Evolutionary conservation across 2,797 vertebrate species (phyloP).

Genomic region (Acestrorhynchus altus): DNA sequence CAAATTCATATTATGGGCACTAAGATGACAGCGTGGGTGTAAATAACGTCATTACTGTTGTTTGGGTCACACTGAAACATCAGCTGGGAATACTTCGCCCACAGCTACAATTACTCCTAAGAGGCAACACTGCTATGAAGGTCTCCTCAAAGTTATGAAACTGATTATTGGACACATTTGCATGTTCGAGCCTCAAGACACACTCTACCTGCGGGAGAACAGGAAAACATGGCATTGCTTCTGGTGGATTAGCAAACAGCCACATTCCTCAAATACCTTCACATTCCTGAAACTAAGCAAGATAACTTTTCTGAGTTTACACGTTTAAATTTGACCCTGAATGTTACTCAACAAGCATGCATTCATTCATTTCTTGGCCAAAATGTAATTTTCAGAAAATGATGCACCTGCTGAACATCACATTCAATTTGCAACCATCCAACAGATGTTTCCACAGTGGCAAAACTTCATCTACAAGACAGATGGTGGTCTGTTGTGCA

Average conservation of each 20-base stretch:
- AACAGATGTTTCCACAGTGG: background rate
- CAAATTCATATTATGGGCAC: background rate
- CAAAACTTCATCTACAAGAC: background rate
- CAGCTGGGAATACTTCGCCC: conserved; percentile 24
- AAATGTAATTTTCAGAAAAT: background rate
- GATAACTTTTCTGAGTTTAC: background rate
- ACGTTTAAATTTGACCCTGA: too few relatives aligned
- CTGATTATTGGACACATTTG: conserved; percentile 29
- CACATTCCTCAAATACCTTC: too few relatives aligned
- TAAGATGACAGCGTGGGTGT: conserved; percentile 14
- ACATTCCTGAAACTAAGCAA: background rate
- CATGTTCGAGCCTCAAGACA: conserved; percentile 11
- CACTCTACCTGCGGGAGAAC: background rate
- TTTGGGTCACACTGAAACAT: conserved; percentile 5
- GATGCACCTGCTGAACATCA: background rate
- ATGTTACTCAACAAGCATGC: too few relatives aligned
- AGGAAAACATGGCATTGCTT: background rate
- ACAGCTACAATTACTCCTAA: conserved; percentile 40
- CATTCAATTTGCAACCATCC: background rate
- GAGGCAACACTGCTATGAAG: background rate
- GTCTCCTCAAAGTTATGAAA: conserved; percentile 42
- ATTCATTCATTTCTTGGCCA: background rate
- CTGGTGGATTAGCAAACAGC: background rate
- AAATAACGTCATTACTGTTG: conserved; percentile 11
- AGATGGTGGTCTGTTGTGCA: background rate